phyloP scores from a whole-genome alignment of 2,113 vertebrate species.

The Acanthisitta chloris region DNA sequence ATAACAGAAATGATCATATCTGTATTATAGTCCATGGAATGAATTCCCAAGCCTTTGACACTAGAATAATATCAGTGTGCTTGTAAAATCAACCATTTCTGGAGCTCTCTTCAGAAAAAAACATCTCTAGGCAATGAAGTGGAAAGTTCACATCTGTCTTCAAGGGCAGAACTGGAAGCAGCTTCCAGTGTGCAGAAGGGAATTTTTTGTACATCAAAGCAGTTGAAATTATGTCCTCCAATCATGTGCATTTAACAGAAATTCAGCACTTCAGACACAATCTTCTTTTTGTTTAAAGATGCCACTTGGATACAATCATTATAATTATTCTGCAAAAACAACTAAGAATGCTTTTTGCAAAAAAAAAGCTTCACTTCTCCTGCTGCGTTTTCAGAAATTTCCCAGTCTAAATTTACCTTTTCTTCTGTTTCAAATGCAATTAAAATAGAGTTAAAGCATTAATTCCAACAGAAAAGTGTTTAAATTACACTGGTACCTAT shows the following conservation, averaged over 20 bases:
- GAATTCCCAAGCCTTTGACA: background rate
- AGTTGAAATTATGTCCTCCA: background rate
- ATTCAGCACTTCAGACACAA: background rate
- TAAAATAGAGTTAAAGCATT: background rate
- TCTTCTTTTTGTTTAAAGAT: background rate
- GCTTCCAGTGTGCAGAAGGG: background rate
- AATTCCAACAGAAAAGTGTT: background rate
- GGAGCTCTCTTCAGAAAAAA: background rate
- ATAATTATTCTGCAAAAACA: background rate
- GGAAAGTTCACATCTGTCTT: constrained; percentile 63
- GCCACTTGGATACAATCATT: background rate
- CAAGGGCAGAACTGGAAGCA: constrained; percentile 39
- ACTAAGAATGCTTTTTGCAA: background rate
- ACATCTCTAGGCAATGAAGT: constrained; percentile 14
- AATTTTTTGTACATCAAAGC: background rate
- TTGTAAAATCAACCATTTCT: constrained; percentile 42
- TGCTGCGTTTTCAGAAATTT: background rate
- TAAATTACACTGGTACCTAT: background rate
- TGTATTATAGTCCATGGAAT: background rate
- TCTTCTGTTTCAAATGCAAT: background rate
- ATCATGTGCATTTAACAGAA: background rate
- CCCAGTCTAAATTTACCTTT: background rate
- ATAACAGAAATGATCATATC: background rate
- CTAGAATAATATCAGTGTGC: background rate
- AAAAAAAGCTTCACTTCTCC: background rate